Percentiles rank a stretch among this genome's conserved stretches.
Conservation (phyloP, 2,888 invertebrate genomes). For the Sarcophaga subvicina region DNA sequence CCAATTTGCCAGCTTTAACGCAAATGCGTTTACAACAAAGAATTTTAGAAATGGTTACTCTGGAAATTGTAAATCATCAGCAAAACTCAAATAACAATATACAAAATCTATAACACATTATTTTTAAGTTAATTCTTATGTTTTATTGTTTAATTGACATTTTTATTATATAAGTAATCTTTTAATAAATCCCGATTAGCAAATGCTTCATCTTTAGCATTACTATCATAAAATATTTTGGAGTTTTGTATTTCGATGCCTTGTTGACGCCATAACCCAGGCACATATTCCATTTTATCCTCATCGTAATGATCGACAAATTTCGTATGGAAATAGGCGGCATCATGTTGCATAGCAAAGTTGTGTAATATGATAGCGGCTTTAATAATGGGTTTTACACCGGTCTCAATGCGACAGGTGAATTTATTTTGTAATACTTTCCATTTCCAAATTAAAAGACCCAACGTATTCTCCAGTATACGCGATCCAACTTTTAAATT, state of each 20-base stretch:
- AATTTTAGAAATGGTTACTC: constrained; percentile 61
- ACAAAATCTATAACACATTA: constrained; percentile 47
- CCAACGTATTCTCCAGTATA: constrained; percentile 58
- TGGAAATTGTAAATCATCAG: constrained; percentile 60
- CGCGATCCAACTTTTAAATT: constrained; percentile 37
- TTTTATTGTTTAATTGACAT: constrained; percentile 55
- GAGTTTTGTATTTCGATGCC: constrained; percentile 48
- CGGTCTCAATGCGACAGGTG: constrained; percentile 44
- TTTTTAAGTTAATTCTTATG: constrained; percentile 2
- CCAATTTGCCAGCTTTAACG: constrained; percentile 54
- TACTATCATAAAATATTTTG: constrained; percentile 50
- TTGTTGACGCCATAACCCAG: constrained; percentile 57
- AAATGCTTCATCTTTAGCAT: constrained; percentile 54
- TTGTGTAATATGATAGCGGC: constrained; percentile 63
- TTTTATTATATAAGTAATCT: constrained; percentile 64
- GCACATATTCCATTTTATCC: constrained; percentile 21
- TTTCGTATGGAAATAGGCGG: constrained; percentile 51
- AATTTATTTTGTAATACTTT: constrained; percentile 65
- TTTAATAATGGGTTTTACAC: constrained; percentile 51
- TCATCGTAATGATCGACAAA: constrained; percentile 58
- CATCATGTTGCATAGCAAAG: constrained; percentile 62
- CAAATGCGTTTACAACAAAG: constrained; percentile 65
- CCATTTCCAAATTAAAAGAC: constrained; percentile 60
- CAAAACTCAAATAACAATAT: constrained; percentile 31
- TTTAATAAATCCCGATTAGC: constrained; percentile 63